Evolutionary conservation across 2,113 vertebrate genomes (phyloP).

Genomic region (Podarcis raffonei): DNA sequence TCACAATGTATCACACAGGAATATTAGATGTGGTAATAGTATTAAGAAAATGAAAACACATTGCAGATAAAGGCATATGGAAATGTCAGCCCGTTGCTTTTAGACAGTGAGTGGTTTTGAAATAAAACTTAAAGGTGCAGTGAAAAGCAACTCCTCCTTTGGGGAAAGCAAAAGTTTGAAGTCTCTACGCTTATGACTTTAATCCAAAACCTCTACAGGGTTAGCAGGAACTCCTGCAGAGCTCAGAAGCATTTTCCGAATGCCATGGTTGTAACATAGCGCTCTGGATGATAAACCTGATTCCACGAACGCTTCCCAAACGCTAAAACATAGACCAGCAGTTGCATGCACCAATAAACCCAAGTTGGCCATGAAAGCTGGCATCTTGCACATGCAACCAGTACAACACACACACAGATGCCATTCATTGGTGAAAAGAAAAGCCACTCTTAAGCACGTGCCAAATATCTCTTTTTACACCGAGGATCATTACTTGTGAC

Average conservation of each 20-base stretch:
- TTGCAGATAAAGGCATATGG: conserved; percentile 36
- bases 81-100: conserved; percentile 41
- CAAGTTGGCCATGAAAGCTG: conserved; percentile 24
- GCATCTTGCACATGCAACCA: conserved; percentile 13
- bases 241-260: conserved; percentile 47
- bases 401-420: not conserved
- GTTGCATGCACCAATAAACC: conserved; percentile 39
- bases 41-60: conserved; percentile 65
- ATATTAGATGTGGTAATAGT: conserved; percentile 38
- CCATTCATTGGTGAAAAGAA: not conserved
- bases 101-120: conserved; percentile 63
- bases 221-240: conserved; percentile 59
- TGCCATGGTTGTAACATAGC: conserved; percentile 50
- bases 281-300: conserved; percentile 49
- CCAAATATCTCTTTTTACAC: not conserved
- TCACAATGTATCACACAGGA: conserved; percentile 26
- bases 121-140: conserved; percentile 59
- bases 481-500: not conserved
- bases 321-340: conserved; percentile 45
- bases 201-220: conserved; percentile 54
- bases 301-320: conserved; percentile 39
- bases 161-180: conserved; percentile 50
- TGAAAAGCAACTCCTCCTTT: conserved; percentile 63
- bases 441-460: not conserved
- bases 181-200: conserved; percentile 58